phyloP scores from a whole-genome alignment of 2,113 vertebrate species.

The Nothocercus julius region DNA sequence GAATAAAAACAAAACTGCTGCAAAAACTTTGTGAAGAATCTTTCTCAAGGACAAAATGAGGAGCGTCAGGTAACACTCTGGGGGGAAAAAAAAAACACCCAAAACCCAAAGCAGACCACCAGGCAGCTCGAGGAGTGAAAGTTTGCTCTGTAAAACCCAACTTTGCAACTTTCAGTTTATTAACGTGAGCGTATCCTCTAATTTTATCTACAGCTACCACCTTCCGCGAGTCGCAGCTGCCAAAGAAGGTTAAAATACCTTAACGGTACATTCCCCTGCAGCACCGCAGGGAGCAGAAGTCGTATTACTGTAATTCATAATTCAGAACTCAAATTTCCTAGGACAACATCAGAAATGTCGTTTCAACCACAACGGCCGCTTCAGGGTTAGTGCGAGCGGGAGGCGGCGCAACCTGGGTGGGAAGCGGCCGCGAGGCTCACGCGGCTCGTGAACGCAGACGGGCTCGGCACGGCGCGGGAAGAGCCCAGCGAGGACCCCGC shows the following conservation, averaged over 20 bases:
- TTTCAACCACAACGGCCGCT: constrained; percentile 72
- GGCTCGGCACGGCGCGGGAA: background rate
- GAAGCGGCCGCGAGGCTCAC: constrained; percentile 36
- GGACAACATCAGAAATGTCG: constrained; percentile 77
- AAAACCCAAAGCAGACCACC: background rate
- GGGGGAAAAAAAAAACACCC: background rate
- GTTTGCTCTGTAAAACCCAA: constrained; percentile 73
- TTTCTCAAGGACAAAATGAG: too few species aligned
- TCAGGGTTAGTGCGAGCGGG: constrained; percentile 80
- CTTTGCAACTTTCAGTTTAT: constrained; percentile 66
- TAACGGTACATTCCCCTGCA: constrained; percentile 68
- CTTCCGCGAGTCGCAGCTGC: constrained; percentile 51
- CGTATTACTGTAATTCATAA: constrained; percentile 70
- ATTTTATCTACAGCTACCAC: constrained; percentile 67
- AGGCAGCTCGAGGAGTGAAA: constrained; percentile 27
- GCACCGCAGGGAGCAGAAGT: constrained; percentile 68
- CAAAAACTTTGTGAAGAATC: background rate
- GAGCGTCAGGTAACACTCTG: too few species aligned
- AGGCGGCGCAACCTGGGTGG: constrained; percentile 82
- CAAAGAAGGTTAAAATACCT: constrained; percentile 68
- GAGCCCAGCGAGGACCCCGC: constrained; percentile 73
- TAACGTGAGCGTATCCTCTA: constrained; percentile 73
- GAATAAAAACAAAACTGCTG: background rate
- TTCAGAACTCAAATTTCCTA: constrained; percentile 79
- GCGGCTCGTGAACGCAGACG: too few species aligned